Evolutionary conservation across 2,113 vertebrate genomes (phyloP).

Genomic region (Triplophysa tibetana): DNA sequence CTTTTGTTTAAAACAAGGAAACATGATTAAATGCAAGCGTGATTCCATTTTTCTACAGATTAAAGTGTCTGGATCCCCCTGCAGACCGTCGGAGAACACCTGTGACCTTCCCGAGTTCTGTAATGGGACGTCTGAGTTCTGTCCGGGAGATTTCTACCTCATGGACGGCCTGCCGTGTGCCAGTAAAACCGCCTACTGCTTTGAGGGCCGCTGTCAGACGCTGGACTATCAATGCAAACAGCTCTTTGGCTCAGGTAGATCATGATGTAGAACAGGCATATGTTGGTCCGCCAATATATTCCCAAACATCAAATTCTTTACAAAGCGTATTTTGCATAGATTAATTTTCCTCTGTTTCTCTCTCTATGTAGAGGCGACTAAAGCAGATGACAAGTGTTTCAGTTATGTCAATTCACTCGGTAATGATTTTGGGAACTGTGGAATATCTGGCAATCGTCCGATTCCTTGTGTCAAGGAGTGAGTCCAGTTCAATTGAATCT

Average conservation of each 20-base stretch:
- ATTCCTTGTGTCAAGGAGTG: constrained; percentile 74
- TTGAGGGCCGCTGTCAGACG: constrained; percentile 83
- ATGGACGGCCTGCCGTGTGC: constrained; percentile 81
- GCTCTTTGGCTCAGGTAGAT: constrained; percentile 78
- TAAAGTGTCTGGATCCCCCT: constrained; percentile 74
- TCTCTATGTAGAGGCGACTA: constrained; percentile 70
- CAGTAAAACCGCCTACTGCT: constrained; percentile 77
- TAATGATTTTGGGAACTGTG: constrained; percentile 84
- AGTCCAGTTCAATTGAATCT: constrained; percentile 60
- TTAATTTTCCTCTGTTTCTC: constrained; percentile 21
- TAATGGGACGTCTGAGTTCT: constrained; percentile 70
- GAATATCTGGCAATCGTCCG: constrained; percentile 21
- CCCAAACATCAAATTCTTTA: background rate
- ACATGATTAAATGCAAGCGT: background rate
- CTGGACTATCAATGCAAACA: constrained; percentile 80
- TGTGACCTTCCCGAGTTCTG: constrained; percentile 90
- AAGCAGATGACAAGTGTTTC: constrained; percentile 80
- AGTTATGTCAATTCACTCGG: constrained; percentile 71
- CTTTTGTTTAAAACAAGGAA: no score
- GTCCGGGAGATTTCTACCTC: constrained; percentile 78
- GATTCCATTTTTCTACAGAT: constrained; percentile 67
- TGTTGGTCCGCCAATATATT: background rate
- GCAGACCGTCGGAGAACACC: constrained; percentile 66
- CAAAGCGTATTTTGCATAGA: background rate
- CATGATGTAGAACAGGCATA: background rate